Evolutionary conservation across 2,113 vertebrate species (phyloP).

Genomic region (Melanerpes formicivorus): DNA sequence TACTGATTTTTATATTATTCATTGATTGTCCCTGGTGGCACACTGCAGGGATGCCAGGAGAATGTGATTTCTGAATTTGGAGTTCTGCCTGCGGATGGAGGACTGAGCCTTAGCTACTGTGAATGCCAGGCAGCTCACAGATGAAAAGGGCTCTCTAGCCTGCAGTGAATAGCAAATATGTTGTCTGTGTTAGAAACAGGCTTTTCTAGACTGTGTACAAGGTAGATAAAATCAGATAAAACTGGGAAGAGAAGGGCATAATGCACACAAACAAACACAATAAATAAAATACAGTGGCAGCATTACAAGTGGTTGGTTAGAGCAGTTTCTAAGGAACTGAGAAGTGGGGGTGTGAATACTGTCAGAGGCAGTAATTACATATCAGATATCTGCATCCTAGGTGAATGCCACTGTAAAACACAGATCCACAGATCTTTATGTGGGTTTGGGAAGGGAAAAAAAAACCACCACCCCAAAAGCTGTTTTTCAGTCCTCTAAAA

Average conservation of each 20-base stretch:
- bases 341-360: background rate
- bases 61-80: conserved; percentile 1
- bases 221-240: background rate
- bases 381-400: background rate
- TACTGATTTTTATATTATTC: background rate
- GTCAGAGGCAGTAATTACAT: background rate
- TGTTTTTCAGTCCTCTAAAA: background rate
- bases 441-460: background rate
- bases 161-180: background rate
- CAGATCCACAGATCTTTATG: background rate
- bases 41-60: background rate
- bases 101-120: background rate
- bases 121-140: background rate
- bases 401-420: background rate
- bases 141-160: background rate
- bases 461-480: background rate
- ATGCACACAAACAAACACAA: background rate
- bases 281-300: background rate
- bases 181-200: background rate
- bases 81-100: background rate
- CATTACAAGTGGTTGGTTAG: background rate
- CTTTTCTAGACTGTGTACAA: background rate
- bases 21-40: background rate
- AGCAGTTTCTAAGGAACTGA: background rate
- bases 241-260: background rate